Conservation (phyloP, 2,113 vertebrate genomes). For the Delphinapterus leucas region DNA sequence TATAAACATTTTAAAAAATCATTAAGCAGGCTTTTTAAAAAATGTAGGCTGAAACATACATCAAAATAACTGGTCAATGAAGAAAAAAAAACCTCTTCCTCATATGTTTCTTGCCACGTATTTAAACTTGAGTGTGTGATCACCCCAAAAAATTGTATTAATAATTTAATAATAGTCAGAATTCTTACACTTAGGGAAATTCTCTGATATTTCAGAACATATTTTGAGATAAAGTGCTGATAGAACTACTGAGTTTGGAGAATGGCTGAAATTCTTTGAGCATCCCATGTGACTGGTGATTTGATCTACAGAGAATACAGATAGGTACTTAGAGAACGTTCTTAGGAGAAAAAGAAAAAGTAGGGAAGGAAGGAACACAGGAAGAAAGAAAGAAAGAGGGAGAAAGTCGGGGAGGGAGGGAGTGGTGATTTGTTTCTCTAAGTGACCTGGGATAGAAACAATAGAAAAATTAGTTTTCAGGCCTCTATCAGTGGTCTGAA, state of each 20-base stretch:
- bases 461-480: not conserved
- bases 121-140: not conserved
- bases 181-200: not conserved
- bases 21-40: slow-evolving; percentile 20
- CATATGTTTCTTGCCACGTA: not conserved
- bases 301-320: not conserved
- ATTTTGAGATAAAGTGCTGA: slow-evolving; percentile 18
- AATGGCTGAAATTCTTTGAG: not conserved
- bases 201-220: not conserved
- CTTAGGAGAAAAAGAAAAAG: not conserved
- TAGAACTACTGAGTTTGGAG: not conserved
- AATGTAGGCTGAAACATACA: not conserved
- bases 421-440: not conserved
- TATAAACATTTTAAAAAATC: slow-evolving; percentile 58
- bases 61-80: not conserved
- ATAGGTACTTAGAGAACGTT: not conserved
- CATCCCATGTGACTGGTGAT: not conserved
- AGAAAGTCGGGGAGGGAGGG: not conserved
- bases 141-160: not conserved
- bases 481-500: not conserved
- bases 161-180: not conserved
- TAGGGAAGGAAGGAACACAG: too few relatives aligned
- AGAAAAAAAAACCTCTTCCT: not conserved
- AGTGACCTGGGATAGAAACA: not conserved
- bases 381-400: not conserved